Evolutionary conservation across 2,797 vertebrate species (phyloP).

Genomic region (Enteromius anoplus): DNA sequence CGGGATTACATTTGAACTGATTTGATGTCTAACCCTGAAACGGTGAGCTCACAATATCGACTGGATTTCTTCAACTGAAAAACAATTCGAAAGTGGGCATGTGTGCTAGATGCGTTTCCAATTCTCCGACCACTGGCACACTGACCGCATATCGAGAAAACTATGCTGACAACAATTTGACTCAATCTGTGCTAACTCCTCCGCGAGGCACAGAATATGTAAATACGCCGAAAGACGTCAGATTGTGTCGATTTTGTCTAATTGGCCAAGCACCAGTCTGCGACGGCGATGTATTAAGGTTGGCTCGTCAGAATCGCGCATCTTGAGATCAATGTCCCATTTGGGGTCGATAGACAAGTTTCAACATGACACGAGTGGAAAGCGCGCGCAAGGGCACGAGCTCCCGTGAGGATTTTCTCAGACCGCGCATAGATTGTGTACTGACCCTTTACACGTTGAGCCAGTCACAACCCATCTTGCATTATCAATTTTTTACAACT

Average conservation of each 20-base stretch:
- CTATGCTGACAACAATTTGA: constrained; percentile 1
- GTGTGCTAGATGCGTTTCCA: background rate
- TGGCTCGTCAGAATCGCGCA: constrained; percentile 50
- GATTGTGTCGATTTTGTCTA: constrained; percentile 64
- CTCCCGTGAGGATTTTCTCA: constrained; percentile 65
- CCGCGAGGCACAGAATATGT: constrained; percentile 2
- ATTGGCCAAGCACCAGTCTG: constrained; percentile 34
- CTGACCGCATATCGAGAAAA: background rate
- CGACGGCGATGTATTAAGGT: constrained; percentile 58
- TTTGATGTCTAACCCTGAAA: constrained; percentile 5
- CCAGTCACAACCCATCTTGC: background rate
- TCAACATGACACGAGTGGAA: constrained; percentile 61
- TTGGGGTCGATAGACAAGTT: constrained; percentile 70
- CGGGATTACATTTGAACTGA: constrained; percentile 6
- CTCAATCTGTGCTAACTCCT: constrained; percentile 3
- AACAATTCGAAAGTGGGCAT: background rate
- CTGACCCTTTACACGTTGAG: constrained; percentile 46
- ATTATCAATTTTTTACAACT: background rate
- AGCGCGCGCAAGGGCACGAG: constrained; percentile 39
- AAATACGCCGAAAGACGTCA: constrained; percentile 38
- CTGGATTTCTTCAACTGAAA: background rate
- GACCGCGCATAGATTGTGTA: constrained; percentile 47
- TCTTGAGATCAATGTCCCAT: constrained; percentile 53
- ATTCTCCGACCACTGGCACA: background rate
- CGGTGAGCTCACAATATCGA: constrained; percentile 10